These are phyloP conservation scores for Rhincodon typus DNA, from an alignment of 2,797 vertebrate genomes.

Conservation along the genomic window DNA sequence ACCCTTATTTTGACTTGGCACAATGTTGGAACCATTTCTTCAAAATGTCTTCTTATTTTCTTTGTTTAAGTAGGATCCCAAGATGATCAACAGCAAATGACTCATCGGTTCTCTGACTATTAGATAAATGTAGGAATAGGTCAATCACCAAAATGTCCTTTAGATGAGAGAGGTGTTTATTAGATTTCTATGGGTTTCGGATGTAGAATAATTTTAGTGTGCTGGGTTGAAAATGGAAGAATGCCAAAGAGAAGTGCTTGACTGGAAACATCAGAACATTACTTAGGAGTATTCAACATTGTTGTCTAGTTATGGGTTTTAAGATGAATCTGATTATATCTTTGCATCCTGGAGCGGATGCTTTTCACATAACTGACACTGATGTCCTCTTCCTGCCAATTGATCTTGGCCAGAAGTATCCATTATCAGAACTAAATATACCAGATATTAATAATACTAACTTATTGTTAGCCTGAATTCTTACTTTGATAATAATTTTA, in stretches of 20 bases:
- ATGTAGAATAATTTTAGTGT: background rate
- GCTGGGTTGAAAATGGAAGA: background rate
- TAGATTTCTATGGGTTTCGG: background rate
- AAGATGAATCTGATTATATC: background rate
- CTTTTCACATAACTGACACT: background rate
- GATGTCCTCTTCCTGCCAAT: background rate
- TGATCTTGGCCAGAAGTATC: background rate
- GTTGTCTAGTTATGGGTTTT: background rate
- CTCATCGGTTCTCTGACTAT: conserved; percentile 10
- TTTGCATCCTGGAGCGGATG: background rate
- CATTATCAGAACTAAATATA: conserved; percentile 3
- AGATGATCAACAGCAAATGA: background rate
- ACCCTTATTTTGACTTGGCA: conserved; percentile 17
- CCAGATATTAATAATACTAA: background rate
- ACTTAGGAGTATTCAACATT: conserved; percentile 5
- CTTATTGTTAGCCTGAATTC: conserved; percentile 1
- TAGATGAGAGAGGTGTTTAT: conserved; percentile 3
- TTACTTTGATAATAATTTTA: background rate
- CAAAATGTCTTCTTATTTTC: background rate
- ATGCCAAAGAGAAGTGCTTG: conserved; percentile 23
- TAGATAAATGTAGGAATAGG: background rate
- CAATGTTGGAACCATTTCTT: conserved; percentile 19
- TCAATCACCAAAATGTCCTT: background rate
- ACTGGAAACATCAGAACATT: background rate
- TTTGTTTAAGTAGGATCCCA: conserved; percentile 1